Conservation (phyloP, 2,797 vertebrate genomes). For the Diceros bicornis region DNA sequence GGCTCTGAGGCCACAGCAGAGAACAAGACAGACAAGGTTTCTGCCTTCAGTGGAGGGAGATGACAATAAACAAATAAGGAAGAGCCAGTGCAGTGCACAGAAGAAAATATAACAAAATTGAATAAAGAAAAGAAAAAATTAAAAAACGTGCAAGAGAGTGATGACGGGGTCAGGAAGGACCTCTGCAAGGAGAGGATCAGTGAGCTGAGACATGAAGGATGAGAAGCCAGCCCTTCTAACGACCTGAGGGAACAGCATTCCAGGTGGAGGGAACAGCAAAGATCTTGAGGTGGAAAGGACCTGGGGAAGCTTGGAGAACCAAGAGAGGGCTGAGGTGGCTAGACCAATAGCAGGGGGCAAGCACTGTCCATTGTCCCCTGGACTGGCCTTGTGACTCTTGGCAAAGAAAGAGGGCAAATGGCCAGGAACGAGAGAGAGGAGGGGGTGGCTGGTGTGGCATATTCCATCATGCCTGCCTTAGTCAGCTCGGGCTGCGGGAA, state of each 20-base stretch:
- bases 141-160: neutral
- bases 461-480: fast-evolving
- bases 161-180: neutral
- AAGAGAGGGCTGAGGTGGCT: neutral
- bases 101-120: neutral
- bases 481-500: neutral
- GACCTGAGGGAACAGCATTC: neutral
- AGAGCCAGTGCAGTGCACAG: fast-evolving
- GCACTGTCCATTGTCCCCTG: neutral
- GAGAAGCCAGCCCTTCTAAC: neutral
- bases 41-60: neutral
- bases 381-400: neutral
- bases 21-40: neutral
- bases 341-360: neutral
- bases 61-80: neutral
- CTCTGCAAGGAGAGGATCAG: neutral
- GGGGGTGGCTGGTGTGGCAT: fast-evolving
- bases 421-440: neutral
- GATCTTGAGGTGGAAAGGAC: neutral
- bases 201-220: neutral
- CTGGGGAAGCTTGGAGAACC: neutral
- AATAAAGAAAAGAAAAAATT: no score
- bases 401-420: neutral
- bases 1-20: neutral
- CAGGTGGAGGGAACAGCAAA: no score